phyloP scores from a whole-genome alignment of 1,140 invertebrate genomes.

The Scaptomyza graminum region DNA sequence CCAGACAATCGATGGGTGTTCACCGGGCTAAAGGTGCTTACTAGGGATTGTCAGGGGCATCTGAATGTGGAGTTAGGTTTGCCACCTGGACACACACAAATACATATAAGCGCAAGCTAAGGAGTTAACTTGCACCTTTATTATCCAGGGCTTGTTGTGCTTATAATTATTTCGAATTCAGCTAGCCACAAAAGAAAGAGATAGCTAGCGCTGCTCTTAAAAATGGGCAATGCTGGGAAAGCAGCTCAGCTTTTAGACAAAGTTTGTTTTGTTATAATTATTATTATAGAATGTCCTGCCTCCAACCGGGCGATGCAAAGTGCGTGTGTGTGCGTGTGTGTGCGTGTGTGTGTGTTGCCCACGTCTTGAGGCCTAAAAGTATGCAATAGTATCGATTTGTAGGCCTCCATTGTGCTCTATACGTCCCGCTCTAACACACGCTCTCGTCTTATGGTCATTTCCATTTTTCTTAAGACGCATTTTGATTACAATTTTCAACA shows the following conservation, averaged over 20 bases:
- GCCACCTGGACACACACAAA: background rate
- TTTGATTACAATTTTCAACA: conserved; percentile 80
- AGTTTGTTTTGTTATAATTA: conserved; percentile 58
- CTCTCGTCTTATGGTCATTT: conserved; percentile 36
- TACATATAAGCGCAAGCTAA: conserved; percentile 1
- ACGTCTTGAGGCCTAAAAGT: conserved; percentile 67
- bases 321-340: background rate
- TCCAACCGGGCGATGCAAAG: background rate
- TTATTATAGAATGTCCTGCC: conserved; percentile 43
- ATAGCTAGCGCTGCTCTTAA: conserved; percentile 5
- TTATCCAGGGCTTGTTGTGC: background rate
- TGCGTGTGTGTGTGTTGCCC: conserved; percentile 31
- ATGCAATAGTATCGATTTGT: conserved; percentile 68
- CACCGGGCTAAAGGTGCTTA: background rate
- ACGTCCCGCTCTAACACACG: conserved; percentile 59
- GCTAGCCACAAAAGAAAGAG: conserved; percentile 16
- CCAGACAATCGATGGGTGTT: conserved; percentile 42
- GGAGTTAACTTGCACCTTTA: conserved; percentile 34
- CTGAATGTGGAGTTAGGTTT: background rate
- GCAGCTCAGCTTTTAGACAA: background rate
- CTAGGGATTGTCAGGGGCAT: background rate
- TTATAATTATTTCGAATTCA: conserved; percentile 30
- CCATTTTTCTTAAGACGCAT: conserved; percentile 79
- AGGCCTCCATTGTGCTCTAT: conserved; percentile 46
- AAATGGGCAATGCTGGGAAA: background rate